phyloP scores from a whole-genome alignment of 2,888 invertebrate genomes.

The Entomobrya multifasciata region DNA sequence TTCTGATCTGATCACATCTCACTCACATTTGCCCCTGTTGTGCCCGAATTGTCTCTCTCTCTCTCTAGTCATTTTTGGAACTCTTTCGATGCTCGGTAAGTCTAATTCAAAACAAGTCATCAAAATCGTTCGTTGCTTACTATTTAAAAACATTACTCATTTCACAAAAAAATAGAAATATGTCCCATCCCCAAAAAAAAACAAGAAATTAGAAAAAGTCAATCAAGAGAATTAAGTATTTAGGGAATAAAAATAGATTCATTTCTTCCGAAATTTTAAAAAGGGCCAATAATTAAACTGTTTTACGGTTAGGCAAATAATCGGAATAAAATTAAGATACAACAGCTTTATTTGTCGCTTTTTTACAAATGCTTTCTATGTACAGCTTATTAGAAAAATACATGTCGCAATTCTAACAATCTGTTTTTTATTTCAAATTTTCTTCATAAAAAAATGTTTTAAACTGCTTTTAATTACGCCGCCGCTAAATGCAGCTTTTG shows the following conservation, averaged over 20 bases:
- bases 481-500: too few species aligned
- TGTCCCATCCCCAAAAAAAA: slow-evolving; percentile 15
- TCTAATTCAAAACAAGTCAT: slow-evolving; percentile 80
- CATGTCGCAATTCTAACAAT: not conserved
- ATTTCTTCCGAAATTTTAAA: not conserved
- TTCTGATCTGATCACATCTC: slow-evolving; percentile 80
- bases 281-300: slow-evolving; percentile 1
- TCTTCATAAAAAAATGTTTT: slow-evolving; percentile 8
- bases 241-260: not conserved
- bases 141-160: slow-evolving; percentile 55
- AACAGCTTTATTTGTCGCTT: not conserved
- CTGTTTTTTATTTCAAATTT: not conserved
- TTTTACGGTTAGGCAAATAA: not conserved
- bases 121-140: slow-evolving; percentile 67
- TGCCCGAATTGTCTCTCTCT: too few species aligned
- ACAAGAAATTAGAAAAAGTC: not conserved
- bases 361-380: not conserved
- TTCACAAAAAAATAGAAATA: slow-evolving; percentile 47
- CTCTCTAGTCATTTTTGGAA: slow-evolving; percentile 98
- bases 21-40: slow-evolving; percentile 80
- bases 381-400: not conserved
- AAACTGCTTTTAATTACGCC: not conserved
- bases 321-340: not conserved
- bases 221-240: not conserved
- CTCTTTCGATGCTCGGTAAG: slow-evolving; percentile 99